Percentiles rank a stretch among this genome's conserved stretches.
Conservation (phyloP, 2,888 invertebrate genomes). For the Strigamia crassipes region DNA sequence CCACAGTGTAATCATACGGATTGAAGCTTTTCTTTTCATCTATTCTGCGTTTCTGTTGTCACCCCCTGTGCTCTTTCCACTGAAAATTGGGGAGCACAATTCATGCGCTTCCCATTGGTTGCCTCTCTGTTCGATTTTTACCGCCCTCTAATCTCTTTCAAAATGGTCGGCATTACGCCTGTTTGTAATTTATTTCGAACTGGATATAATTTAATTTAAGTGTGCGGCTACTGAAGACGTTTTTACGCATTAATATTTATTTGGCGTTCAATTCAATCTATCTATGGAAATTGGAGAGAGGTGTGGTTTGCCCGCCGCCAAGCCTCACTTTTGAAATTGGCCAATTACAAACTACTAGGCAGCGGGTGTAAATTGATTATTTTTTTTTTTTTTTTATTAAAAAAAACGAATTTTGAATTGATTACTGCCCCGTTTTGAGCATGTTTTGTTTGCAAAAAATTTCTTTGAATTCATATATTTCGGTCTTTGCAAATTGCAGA, state of each 20-base stretch:
- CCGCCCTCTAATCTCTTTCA: conserved; percentile 12
- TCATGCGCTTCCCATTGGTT: conserved; percentile 3
- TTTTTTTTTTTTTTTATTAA: too few species aligned
- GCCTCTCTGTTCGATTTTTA: conserved; percentile 17
- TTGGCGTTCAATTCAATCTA: neutral
- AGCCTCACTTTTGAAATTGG: neutral
- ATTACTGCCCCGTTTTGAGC: neutral
- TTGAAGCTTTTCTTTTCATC: conserved; percentile 24
- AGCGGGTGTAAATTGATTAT: neutral
- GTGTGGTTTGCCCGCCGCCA: neutral
- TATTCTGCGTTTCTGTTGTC: neutral
- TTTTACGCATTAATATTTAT: neutral
- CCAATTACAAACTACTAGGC: conserved; percentile 14
- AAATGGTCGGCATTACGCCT: neutral
- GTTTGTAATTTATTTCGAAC: conserved; percentile 10
- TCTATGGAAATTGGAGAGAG: conserved; percentile 4
- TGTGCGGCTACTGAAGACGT: neutral
- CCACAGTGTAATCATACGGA: conserved; percentile 22
- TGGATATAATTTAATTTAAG: conserved; percentile 6
- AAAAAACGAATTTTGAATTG: neutral
- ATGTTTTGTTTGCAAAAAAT: neutral
- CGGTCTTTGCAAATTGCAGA: too few species aligned
- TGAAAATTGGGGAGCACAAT: conserved; percentile 27
- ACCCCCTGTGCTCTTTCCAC: neutral
- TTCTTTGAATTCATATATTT: too few species aligned